phyloP scores from a whole-genome alignment of 2,888 invertebrate species.

The Epirrhoe tristata region DNA sequence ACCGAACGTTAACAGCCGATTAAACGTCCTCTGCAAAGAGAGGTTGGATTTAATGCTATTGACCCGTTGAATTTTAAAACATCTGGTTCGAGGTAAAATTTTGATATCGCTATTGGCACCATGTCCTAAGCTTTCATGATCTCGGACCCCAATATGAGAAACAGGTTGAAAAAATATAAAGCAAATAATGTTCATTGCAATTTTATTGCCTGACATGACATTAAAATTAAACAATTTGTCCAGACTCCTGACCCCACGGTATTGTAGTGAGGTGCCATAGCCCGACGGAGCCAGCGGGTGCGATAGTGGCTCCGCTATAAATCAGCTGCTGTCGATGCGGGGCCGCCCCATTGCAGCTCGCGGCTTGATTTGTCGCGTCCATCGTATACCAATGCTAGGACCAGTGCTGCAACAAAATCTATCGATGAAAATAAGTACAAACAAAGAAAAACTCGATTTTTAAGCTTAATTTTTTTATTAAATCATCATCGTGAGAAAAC shows the following conservation, averaged over 20 bases:
- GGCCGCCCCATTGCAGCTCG: slow-evolving; percentile 79
- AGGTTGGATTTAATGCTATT: slow-evolving; percentile 71
- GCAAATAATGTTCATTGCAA: slow-evolving; percentile 23
- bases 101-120: slow-evolving; percentile 37
- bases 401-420: slow-evolving; percentile 37
- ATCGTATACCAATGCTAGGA: slow-evolving; percentile 68
- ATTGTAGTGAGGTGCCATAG: slow-evolving; percentile 43
- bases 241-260: slow-evolving; percentile 26
- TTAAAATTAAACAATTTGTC: slow-evolving; percentile 46
- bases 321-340: slow-evolving; percentile 82
- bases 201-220: slow-evolving; percentile 30
- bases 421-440: slow-evolving; percentile 26
- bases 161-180: background rate
- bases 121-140: slow-evolving; percentile 3
- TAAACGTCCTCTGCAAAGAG: slow-evolving; percentile 81
- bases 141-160: background rate
- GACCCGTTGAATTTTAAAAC: slow-evolving; percentile 63
- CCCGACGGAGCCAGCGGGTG: slow-evolving; percentile 50
- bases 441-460: too few species aligned
- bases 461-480: too few species aligned
- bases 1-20: slow-evolving; percentile 77
- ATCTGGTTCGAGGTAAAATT: slow-evolving; percentile 51
- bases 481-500: too few species aligned
- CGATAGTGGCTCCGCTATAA: slow-evolving; percentile 77
- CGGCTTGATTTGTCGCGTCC: slow-evolving; percentile 83